Base-by-base conservation (phyloP, 30 jellyfish, hydroid and myxozoan species). In the Pseudorhiza aurosa region DNA sequence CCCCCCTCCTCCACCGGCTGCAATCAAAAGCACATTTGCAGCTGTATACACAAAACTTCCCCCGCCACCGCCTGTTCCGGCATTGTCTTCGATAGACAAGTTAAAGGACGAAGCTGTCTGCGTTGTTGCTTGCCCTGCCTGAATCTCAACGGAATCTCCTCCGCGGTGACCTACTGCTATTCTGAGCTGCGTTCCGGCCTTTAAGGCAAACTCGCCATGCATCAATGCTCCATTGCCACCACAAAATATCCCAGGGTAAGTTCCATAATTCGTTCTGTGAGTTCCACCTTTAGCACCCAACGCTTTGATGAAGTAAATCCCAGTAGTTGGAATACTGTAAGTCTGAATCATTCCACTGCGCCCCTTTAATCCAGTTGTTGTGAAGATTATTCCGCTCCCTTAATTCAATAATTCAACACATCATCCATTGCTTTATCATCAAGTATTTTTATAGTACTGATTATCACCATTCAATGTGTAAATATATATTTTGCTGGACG, bases 261-360 rank as follows among this genome's bases (percentile, higher is more conserved):
- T 25, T 22, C 91, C 91, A 39, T 80, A 64, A 36, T 56, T 64
- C 11, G 91, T 65, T 12, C 1, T 3, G 42, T 80, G 91, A 2
- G 83, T 80, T 33, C 91, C 91, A 19, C 91, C 91, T 80, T 80
- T 80, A 3, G 85, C 91, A n/a, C 84, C 91, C 18, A 84, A 75
- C 11, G 75, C 91, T 39, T 49, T 45, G 82, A 80, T 80, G 24
- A 8, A 50, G 67, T 80, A 80, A 4, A 22, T 18, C 6, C 83
- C 91, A 33, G 71, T 80, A 22, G 14, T 44, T n/a, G 77, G 77
- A 0, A 80, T 31, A 0, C 57, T 65, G 60, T 65, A 65, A 10
- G 64, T 57, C 53, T 62, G 71, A n/a, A 65, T 29, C 2, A 44
- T 30, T 0, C 91, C 91, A 11, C 72, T 56, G 25, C 91, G 91